Evolutionary conservation across 2,113 vertebrate genomes (phyloP).

Genomic region (Saimiri boliviensis): DNA sequence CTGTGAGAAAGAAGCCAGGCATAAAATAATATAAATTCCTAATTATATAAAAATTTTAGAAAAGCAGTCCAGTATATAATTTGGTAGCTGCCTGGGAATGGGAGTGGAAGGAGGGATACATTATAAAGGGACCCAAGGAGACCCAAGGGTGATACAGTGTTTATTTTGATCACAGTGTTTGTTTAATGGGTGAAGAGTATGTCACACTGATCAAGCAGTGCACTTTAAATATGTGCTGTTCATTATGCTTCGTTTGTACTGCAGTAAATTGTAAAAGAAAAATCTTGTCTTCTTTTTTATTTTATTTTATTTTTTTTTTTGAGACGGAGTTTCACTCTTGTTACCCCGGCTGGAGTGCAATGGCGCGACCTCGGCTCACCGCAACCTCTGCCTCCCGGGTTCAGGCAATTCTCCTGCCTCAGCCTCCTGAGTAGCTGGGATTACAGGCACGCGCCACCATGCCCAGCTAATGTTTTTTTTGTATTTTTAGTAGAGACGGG

Average conservation of each 20-base stretch:
- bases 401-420: too few relatives aligned
- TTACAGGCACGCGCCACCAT: too few relatives aligned
- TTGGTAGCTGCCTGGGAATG: neutral
- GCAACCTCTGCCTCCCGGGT: too few relatives aligned
- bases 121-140: neutral
- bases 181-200: neutral
- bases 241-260: neutral
- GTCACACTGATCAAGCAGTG: neutral
- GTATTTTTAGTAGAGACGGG: too few relatives aligned
- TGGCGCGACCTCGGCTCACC: too few relatives aligned
- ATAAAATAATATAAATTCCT: neutral
- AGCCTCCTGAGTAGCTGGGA: too few relatives aligned
- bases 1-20: neutral
- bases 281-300: neutral
- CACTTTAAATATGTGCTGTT: neutral
- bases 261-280: neutral
- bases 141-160: neutral
- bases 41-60: neutral
- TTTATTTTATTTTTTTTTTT: too few relatives aligned
- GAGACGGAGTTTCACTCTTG: too few relatives aligned
- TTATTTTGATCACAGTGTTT: neutral
- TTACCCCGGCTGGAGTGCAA: too few relatives aligned
- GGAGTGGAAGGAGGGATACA: neutral
- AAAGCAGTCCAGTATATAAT: neutral
- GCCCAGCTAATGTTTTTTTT: too few relatives aligned